Evolutionary conservation across 2,113 vertebrate genomes (phyloP), one percentile per base, ranked within the genome.

Genomic region (Suricata suricatta): DNA sequence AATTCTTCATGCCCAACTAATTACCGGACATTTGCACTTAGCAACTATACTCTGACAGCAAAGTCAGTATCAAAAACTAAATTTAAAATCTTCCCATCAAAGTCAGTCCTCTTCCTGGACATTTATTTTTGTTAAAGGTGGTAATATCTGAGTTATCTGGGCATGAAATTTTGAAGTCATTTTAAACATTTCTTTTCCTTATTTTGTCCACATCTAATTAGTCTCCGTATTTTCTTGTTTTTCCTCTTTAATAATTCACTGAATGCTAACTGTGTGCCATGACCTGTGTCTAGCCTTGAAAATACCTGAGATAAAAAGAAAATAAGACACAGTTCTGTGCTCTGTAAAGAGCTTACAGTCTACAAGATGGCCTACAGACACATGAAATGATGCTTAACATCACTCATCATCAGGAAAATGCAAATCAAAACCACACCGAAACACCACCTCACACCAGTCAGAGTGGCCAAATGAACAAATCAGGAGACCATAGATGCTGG

Each of bases 151-250:
- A 92, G 79, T 92, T 92, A 90, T 68, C 47, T 93, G 85, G 33
- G 27, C 54, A 90, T 94, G 80, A 87, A 90, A 90, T 11, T 85
- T 74, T 95, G 33, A 90, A 87, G 31, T 95, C 16, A 82, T 69
- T 95, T 87, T 72, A 57, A 63, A 72, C 35, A 63, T 92, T 94
- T 95, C 66, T 92, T 52, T 93, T 74, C 16, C 38, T 86, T 88
- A 90, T 90, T 69, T 54, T 92, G 16, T 88, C 47, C 38, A 81
- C 4, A 88, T 54, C 23, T 27, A 83, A 87, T 68, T 68, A 93
- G 66, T 90, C 23, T 88, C 71, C 82, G 88, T 68, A 77, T 80
- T 93, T 98, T 92, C 52, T 96, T 80, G 50, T 69, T 94, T 93
- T 87, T 10, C 31, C 86, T 93, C 17, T 47, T 86, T 95, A 96